phyloP scores from a whole-genome alignment of 2,113 vertebrate genomes.

The Raja brachyura region DNA sequence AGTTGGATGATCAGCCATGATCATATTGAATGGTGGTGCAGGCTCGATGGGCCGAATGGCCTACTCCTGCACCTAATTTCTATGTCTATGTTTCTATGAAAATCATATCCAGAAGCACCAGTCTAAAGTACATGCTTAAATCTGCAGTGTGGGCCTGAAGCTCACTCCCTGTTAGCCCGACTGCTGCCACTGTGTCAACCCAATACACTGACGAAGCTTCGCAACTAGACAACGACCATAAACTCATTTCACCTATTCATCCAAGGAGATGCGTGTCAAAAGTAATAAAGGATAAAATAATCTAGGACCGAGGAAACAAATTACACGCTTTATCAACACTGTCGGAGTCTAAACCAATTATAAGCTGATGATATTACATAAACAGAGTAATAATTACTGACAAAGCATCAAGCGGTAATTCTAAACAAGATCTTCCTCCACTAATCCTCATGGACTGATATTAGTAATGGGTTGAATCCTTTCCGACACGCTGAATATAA shows the following conservation, averaged over 20 bases:
- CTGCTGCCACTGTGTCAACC: not conserved
- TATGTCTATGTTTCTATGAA: too few species aligned
- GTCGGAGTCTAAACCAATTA: slow-evolving; percentile 11
- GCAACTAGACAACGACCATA: not conserved
- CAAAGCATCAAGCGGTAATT: not conserved
- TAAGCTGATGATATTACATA: slow-evolving; percentile 13
- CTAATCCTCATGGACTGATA: slow-evolving; percentile 5
- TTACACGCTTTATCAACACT: slow-evolving; percentile 9
- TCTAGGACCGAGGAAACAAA: not conserved
- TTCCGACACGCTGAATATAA: not conserved
- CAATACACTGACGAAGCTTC: not conserved
- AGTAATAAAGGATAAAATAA: slow-evolving; percentile 26
- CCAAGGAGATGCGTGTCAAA: not conserved
- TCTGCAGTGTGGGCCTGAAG: not conserved
- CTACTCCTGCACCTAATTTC: too few species aligned
- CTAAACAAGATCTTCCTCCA: not conserved
- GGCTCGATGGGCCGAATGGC: too few species aligned
- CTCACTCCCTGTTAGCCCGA: not conserved
- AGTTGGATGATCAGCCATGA: too few species aligned
- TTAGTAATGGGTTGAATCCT: not conserved
- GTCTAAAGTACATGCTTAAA: not conserved
- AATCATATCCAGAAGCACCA: not conserved
- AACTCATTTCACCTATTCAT: not conserved
- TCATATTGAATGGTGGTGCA: too few species aligned
- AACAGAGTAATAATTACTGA: slow-evolving; percentile 15